Evolutionary conservation across 2,888 invertebrate genomes (phyloP).

Genomic region (Morpho helenor): DNA sequence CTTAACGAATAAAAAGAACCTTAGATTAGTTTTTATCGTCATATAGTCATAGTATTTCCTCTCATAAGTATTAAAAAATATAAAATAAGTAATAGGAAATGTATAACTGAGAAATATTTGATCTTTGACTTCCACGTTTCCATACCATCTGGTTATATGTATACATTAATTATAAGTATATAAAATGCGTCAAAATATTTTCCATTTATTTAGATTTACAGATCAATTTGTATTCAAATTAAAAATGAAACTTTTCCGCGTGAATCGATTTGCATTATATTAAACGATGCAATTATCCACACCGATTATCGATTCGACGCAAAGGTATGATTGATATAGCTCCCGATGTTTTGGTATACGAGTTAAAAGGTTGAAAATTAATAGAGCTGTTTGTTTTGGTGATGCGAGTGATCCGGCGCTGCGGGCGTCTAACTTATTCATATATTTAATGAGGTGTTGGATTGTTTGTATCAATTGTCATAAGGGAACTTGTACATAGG

Average conservation of each 20-base stretch:
- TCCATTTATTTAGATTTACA: constrained; percentile 2
- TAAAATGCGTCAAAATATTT: constrained; percentile 3
- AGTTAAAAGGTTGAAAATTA: constrained; percentile 55
- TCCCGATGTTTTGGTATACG: constrained; percentile 45
- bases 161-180: not conserved
- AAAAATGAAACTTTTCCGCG: constrained; percentile 10
- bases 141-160: not conserved
- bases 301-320: constrained; percentile 57
- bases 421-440: constrained; percentile 57
- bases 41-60: too few species aligned
- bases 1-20: too few species aligned
- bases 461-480: constrained; percentile 33
- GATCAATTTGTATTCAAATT: constrained; percentile 1
- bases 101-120: too few species aligned
- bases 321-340: constrained; percentile 61
- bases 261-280: constrained; percentile 13
- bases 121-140: too few species aligned
- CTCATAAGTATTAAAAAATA: too few species aligned
- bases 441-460: constrained; percentile 62
- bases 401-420: constrained; percentile 42
- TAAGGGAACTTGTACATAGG: constrained; percentile 41
- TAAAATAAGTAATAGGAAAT: too few species aligned
- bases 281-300: constrained; percentile 37
- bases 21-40: too few species aligned
- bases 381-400: constrained; percentile 75